phyloP scores from a whole-genome alignment of 2,797 vertebrate genomes.

The Poeciliopsis presidionis region DNA sequence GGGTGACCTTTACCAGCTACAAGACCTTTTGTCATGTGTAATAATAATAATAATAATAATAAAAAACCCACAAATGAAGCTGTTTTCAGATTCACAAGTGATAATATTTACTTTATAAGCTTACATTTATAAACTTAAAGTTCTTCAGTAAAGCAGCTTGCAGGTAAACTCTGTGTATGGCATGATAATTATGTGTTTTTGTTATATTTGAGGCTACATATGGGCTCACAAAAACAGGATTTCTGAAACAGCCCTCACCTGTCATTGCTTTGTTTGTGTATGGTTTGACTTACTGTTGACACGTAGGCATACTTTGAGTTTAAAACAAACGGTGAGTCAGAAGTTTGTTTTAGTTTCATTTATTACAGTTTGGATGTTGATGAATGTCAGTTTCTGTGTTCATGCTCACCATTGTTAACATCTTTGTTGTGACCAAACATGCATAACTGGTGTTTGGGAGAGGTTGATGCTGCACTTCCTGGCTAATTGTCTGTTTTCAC shows the following conservation, averaged over 20 bases:
- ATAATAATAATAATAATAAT: too few species aligned
- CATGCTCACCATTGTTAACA: not conserved
- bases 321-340: not conserved
- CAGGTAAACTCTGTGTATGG: too few species aligned
- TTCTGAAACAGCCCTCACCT: not conserved
- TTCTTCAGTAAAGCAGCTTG: too few species aligned
- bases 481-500: not conserved
- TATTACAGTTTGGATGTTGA: not conserved
- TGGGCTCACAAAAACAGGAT: too few species aligned
- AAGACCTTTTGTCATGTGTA: too few species aligned
- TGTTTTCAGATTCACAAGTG: too few species aligned
- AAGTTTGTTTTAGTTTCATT: slow-evolving; percentile 1
- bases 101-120: too few species aligned
- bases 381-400: not conserved
- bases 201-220: too few species aligned
- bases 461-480: not conserved
- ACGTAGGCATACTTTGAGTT: not conserved
- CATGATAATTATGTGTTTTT: too few species aligned
- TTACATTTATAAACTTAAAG: too few species aligned
- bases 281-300: not conserved
- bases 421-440: not conserved
- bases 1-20: too few species aligned
- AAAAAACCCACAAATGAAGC: too few species aligned
- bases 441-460: not conserved
- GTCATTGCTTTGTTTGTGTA: not conserved